These are phyloP conservation scores for Leucophenga varia DNA, from an alignment of 1,140 invertebrate species.

Conservation along the genomic window DNA sequence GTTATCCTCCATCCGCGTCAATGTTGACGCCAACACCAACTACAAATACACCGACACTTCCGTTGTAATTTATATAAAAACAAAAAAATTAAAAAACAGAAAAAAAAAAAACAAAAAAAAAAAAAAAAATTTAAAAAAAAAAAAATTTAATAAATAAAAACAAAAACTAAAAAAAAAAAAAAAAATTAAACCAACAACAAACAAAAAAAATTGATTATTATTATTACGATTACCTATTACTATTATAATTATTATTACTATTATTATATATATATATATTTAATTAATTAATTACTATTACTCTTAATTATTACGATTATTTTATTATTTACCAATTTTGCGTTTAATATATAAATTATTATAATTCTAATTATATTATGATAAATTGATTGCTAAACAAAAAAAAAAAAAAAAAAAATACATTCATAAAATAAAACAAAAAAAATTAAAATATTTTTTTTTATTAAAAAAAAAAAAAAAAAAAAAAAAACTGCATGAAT, in stretches of 20 bases:
- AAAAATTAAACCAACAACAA: slow-evolving; percentile 17
- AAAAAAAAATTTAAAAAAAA: slow-evolving; percentile 15
- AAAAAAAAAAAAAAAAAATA: no score
- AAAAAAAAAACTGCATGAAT: no score
- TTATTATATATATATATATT: no score
- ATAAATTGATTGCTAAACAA: no score
- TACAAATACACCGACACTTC: slow-evolving; percentile 58
- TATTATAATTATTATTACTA: slow-evolving; percentile 23
- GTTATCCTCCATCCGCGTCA: slow-evolving; percentile 58
- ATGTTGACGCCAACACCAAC: slow-evolving; percentile 57
- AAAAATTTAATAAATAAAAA: slow-evolving; percentile 13
- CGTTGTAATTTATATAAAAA: slow-evolving; percentile 56
- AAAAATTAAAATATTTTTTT: no score
- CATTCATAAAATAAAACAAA: no score
- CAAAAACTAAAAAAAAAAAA: slow-evolving; percentile 11
- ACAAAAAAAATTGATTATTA: slow-evolving; percentile 29
- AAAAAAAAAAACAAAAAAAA: slow-evolving; percentile 18
- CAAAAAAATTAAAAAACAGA: slow-evolving; percentile 17
- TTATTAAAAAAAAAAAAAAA: no score
- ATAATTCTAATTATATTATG: slow-evolving; percentile 54
- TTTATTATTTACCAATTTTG: slow-evolving; percentile 53
- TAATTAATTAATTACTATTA: slow-evolving; percentile 14
- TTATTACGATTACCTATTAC: slow-evolving; percentile 8
- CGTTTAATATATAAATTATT: slow-evolving; percentile 54
- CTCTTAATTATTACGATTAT: slow-evolving; percentile 47